Evolutionary conservation across 2,888 invertebrate genomes (phyloP).

Genomic region (Sinopyrophorus schimmeli): DNA sequence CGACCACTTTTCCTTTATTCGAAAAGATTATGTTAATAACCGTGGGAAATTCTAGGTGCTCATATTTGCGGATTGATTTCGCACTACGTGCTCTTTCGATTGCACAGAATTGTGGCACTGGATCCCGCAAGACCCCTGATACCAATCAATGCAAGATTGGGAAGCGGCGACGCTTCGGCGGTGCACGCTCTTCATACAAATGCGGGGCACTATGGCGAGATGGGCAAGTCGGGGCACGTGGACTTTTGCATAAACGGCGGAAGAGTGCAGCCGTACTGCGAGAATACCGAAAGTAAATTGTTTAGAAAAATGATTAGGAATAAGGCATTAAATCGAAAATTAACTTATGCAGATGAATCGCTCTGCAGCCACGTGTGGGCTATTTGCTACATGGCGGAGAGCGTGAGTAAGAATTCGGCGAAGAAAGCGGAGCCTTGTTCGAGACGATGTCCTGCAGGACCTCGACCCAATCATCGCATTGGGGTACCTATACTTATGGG

Average conservation of each 20-base stretch:
- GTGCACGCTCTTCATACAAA: slow-evolving; percentile 81
- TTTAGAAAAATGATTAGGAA: too few species aligned
- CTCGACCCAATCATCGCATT: slow-evolving; percentile 59
- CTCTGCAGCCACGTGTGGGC: slow-evolving; percentile 81
- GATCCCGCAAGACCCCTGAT: slow-evolving; percentile 78
- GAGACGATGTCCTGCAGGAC: slow-evolving; percentile 70
- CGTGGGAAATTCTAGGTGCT: slow-evolving; percentile 65
- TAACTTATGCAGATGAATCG: slow-evolving; percentile 66
- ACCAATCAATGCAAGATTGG: slow-evolving; percentile 66
- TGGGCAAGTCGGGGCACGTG: slow-evolving; percentile 72
- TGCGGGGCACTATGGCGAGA: slow-evolving; percentile 78
- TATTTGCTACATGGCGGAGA: slow-evolving; percentile 79
- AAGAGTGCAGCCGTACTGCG: slow-evolving; percentile 74
- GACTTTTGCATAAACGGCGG: slow-evolving; percentile 83
- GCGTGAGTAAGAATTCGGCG: slow-evolving; percentile 62
- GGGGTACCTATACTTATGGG: slow-evolving; percentile 68
- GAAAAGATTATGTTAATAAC: too few species aligned
- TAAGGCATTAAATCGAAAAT: too few species aligned
- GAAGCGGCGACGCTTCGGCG: slow-evolving; percentile 74
- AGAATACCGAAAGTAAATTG: slow-evolving; percentile 67
- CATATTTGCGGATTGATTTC: slow-evolving; percentile 77
- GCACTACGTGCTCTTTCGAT: slow-evolving; percentile 70
- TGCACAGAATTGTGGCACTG: slow-evolving; percentile 72
- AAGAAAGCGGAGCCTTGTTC: slow-evolving; percentile 71
- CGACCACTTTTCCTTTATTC: too few species aligned